Conservation (phyloP, 2,888 invertebrate genomes). For the Lasiommata megera region DNA sequence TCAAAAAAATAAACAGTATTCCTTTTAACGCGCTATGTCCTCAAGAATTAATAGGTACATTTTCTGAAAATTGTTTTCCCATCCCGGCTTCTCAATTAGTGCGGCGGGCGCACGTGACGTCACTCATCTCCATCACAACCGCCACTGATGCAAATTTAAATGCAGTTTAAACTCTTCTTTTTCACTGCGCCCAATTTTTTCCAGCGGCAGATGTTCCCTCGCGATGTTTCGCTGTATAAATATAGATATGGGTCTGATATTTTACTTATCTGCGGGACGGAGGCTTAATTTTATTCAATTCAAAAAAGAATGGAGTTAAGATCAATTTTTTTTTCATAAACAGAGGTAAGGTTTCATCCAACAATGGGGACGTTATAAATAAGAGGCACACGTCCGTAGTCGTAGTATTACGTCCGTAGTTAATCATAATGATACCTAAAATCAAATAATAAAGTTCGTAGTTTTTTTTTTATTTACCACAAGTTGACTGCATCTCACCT, state of each 20-base stretch:
- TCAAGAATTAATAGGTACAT: not conserved
- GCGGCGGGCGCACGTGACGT: constrained; percentile 57
- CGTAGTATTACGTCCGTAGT: too few species aligned
- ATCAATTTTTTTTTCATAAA: too few species aligned
- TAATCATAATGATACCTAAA: too few species aligned
- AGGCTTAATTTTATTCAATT: not conserved
- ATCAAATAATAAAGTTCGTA: too few species aligned
- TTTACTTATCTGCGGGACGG: not conserved
- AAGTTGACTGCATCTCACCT: too few species aligned
- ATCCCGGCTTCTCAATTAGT: constrained; percentile 50
- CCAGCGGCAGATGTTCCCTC: constrained; percentile 44
- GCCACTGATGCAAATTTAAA: constrained; percentile 66
- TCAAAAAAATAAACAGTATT: too few species aligned
- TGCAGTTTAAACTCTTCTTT: constrained; percentile 61
- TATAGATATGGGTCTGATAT: constrained; percentile 4
- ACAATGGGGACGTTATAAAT: too few species aligned
- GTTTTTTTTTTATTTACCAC: too few species aligned
- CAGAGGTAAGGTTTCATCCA: too few species aligned
- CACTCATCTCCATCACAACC: constrained; percentile 70
- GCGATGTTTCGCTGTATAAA: constrained; percentile 2
- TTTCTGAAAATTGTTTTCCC: constrained; percentile 23
- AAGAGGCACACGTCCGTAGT: too few species aligned
- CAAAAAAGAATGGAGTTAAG: not conserved
- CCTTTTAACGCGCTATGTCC: not conserved
- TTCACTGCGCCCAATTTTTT: constrained; percentile 48